Evolutionary conservation across 2,888 invertebrate genomes (phyloP).

Genomic region (Eupithecia pulchellata): DNA sequence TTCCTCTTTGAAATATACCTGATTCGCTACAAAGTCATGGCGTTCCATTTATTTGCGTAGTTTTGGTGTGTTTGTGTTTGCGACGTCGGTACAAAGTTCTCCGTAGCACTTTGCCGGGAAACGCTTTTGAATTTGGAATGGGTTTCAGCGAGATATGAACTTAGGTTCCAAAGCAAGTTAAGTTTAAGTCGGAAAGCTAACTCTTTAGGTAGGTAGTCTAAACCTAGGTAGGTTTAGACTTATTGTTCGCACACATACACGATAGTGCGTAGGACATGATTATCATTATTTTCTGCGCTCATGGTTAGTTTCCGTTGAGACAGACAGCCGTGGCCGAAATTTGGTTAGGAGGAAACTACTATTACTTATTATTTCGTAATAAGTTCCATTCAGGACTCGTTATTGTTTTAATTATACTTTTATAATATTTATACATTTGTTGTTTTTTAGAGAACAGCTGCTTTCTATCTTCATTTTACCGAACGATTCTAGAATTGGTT

Average conservation of each 20-base stretch:
- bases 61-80: slow-evolving; percentile 56
- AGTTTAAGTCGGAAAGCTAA: slow-evolving; percentile 12
- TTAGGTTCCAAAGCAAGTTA: slow-evolving; percentile 25
- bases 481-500: background rate
- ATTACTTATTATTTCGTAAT: no score
- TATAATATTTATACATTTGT: background rate
- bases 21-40: slow-evolving; percentile 53
- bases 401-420: background rate
- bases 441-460: slow-evolving; percentile 1
- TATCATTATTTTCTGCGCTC: no score
- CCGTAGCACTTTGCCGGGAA: slow-evolving; percentile 55
- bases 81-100: slow-evolving; percentile 61
- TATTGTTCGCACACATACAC: background rate
- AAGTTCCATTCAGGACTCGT: background rate
- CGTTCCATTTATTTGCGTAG: slow-evolving; percentile 59
- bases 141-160: slow-evolving; percentile 41
- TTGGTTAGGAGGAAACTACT: no score
- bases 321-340: no score
- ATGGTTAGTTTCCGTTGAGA: no score
- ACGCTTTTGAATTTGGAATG: slow-evolving; percentile 56
- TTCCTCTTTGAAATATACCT: slow-evolving; percentile 49
- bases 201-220: background rate
- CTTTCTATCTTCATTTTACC: background rate
- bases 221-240: background rate
- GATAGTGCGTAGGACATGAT: no score